Percentiles rank a stretch among this genome's conserved stretches.
phyloP scores from a whole-genome alignment of 2,888 invertebrate genomes.

The Uloborus plumipes region DNA sequence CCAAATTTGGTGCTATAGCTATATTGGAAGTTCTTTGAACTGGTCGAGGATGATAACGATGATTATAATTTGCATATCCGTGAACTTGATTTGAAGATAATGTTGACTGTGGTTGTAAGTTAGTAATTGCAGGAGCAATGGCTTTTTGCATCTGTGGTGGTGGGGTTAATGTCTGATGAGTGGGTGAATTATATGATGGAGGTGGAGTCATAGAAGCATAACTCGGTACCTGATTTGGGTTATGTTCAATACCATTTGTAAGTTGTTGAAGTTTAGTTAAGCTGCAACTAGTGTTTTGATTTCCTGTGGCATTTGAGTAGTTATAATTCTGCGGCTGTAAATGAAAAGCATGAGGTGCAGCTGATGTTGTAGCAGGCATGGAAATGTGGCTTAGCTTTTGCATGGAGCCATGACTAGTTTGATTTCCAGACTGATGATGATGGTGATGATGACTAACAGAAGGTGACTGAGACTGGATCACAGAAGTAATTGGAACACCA shows the following conservation, averaged over 20 bases:
- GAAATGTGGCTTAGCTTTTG: constrained; percentile 65
- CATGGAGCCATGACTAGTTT: constrained; percentile 58
- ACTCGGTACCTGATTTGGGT: constrained; percentile 76
- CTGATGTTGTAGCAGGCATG: constrained; percentile 66
- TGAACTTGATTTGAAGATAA: constrained; percentile 67
- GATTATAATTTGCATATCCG: constrained; percentile 69
- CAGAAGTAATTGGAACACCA: constrained; percentile 75
- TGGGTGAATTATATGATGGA: constrained; percentile 74
- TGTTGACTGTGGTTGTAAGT: constrained; percentile 68
- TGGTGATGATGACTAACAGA: constrained; percentile 57
- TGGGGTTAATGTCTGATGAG: constrained; percentile 70
- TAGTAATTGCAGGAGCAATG: constrained; percentile 68
- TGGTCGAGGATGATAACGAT: constrained; percentile 59
- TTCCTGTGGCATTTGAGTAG: constrained; percentile 66
- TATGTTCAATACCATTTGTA: constrained; percentile 85
- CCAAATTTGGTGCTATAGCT: constrained; percentile 81
- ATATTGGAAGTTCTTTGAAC: constrained; percentile 74
- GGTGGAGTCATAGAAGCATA: constrained; percentile 77
- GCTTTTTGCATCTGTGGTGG: constrained; percentile 65
- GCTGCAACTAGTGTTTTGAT: constrained; percentile 78
- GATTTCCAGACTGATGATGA: constrained; percentile 42
- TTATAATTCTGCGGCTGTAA: constrained; percentile 65
- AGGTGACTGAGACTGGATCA: constrained; percentile 75
- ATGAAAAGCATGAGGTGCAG: constrained; percentile 65
- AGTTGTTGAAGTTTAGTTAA: constrained; percentile 93